phyloP scores from a whole-genome alignment of 2,797 vertebrate species.

The Protosalanx chinensis region DNA sequence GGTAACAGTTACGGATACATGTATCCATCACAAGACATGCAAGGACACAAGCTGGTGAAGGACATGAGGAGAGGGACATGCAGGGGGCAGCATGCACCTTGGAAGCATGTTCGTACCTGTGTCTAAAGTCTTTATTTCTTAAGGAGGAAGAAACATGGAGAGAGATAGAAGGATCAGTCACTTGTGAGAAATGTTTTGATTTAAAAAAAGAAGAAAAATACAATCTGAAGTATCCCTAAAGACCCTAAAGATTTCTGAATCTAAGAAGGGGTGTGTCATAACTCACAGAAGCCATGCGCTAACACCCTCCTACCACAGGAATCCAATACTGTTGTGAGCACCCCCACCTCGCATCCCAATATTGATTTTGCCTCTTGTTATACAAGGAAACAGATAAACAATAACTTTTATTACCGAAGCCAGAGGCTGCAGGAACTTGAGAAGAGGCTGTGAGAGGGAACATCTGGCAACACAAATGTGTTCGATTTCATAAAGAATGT shows the following conservation, averaged over 20 bases:
- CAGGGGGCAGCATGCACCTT: conserved; percentile 34
- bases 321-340: conserved; percentile 32
- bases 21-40: not conserved
- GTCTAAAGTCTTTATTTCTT: conserved; percentile 99
- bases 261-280: conserved; percentile 32
- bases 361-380: conserved; percentile 60
- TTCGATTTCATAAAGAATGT: conserved; percentile 5
- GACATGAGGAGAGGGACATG: not conserved
- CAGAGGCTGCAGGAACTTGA: conserved; percentile 16
- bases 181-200: conserved; percentile 49
- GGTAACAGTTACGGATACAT: not conserved
- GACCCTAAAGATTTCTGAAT: conserved; percentile 38
- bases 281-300: conserved; percentile 30
- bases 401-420: conserved; percentile 21
- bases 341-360: conserved; percentile 50
- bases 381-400: conserved; percentile 40
- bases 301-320: conserved; percentile 29
- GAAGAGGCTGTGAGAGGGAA: not conserved
- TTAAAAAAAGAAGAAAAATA: conserved; percentile 50
- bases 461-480: not conserved
- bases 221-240: conserved; percentile 57
- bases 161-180: conserved; percentile 28
- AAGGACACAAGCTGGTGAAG: not conserved
- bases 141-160: conserved; percentile 10
- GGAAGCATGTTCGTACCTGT: conserved; percentile 85